These are phyloP conservation scores for Phalanger gymnotis DNA, from an alignment of 2,797 vertebrate species.

Conservation along the genomic window DNA sequence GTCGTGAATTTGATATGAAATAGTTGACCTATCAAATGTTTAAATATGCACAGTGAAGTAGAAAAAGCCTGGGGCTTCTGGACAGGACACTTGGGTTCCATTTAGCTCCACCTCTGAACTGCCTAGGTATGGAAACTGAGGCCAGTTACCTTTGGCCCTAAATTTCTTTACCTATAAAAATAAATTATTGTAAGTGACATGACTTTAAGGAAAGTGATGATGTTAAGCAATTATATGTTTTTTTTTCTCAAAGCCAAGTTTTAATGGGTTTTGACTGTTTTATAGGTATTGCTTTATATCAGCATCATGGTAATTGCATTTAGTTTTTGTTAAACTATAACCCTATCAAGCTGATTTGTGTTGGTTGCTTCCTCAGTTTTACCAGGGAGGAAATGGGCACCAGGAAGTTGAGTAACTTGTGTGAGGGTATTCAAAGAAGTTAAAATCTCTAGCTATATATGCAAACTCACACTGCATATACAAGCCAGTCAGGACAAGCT, in stretches of 20 bases:
- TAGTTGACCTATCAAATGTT: background rate
- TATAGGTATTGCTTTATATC: background rate
- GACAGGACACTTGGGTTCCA: background rate
- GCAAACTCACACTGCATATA: background rate
- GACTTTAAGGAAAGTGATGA: background rate
- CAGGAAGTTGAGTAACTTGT: background rate
- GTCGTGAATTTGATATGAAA: background rate
- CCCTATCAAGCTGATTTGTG: background rate
- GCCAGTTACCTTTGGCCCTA: background rate
- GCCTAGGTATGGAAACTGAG: background rate
- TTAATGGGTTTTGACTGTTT: background rate
- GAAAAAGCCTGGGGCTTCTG: background rate
- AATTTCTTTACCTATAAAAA: background rate
- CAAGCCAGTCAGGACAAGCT: background rate
- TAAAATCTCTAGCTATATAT: slow-evolving; percentile 9
- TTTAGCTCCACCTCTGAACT: background rate
- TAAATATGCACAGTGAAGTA: slow-evolving; percentile 6
- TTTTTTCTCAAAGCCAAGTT: background rate
- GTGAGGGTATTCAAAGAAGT: background rate
- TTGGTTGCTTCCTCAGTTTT: background rate
- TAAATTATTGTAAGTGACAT: background rate
- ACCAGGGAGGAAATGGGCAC: background rate
- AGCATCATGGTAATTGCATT: background rate
- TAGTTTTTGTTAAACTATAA: background rate
- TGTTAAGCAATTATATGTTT: background rate